Evolutionary conservation across 1,140 invertebrate species (phyloP).

Genomic region (Drosophila elegans): DNA sequence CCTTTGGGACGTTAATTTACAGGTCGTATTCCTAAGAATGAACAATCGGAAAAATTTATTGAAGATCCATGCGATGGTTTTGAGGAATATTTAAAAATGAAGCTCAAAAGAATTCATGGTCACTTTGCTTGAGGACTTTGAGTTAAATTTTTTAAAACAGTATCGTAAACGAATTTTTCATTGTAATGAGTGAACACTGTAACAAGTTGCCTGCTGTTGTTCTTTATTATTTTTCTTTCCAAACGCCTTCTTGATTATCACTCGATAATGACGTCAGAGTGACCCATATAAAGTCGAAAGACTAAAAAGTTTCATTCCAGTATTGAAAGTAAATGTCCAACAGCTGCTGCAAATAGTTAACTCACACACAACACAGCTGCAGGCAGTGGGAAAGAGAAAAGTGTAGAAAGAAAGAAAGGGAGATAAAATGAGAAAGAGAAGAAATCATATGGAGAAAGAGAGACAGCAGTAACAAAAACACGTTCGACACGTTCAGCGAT

Average conservation of each 20-base stretch:
- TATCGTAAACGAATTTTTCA: not conserved
- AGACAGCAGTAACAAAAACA: constrained; percentile 34
- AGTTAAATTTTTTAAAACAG: no score
- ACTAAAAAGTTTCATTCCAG: constrained; percentile 51
- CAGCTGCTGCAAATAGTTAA: constrained; percentile 63
- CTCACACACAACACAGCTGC: constrained; percentile 55
- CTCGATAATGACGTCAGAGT: constrained; percentile 50
- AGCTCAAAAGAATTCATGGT: no score
- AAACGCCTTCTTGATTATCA: constrained; percentile 28
- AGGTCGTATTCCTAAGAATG: not conserved
- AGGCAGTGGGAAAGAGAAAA: constrained; percentile 10
- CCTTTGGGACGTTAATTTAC: constrained; percentile 36
- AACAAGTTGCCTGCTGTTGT: constrained; percentile 26
- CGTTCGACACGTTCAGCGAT: constrained; percentile 69
- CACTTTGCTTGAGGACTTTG: no score
- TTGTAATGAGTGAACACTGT: not conserved
- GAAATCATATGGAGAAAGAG: not conserved
- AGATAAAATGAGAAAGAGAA: constrained; percentile 1
- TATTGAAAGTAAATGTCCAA: constrained; percentile 77
- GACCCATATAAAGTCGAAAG: constrained; percentile 36
- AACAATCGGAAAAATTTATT: not conserved
- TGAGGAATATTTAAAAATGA: no score
- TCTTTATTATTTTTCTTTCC: not conserved
- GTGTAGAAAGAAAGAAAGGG: not conserved
- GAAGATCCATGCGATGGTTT: no score